Conservation (phyloP, 2,888 invertebrate genomes). For the Tetragonisca angustula region DNA sequence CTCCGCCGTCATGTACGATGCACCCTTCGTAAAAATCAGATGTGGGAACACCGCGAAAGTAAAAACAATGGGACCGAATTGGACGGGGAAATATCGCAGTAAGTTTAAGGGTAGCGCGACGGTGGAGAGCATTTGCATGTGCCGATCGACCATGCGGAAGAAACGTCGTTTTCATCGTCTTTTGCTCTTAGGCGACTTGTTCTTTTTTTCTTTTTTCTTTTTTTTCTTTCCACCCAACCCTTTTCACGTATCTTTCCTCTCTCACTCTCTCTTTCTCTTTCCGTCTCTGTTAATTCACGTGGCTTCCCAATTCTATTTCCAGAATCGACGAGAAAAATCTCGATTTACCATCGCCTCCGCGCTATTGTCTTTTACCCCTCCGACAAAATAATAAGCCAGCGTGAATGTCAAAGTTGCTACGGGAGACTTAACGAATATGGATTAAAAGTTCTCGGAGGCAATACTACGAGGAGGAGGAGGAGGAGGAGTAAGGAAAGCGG, state of each 20-base stretch:
- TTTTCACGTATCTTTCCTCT: neutral
- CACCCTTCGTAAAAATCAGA: constrained; percentile 34
- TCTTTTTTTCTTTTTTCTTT: neutral
- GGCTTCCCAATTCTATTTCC: neutral
- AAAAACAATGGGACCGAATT: constrained; percentile 54
- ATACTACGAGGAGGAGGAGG: constrained; percentile 31
- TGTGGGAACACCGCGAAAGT: constrained; percentile 40
- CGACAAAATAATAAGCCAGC: constrained; percentile 78
- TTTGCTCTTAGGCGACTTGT: constrained; percentile 65
- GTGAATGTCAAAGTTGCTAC: constrained; percentile 79
- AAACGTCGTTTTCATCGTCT: constrained; percentile 69
- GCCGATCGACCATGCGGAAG: constrained; percentile 80
- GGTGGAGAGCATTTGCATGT: constrained; percentile 82
- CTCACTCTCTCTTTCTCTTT: neutral
- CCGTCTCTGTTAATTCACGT: neutral
- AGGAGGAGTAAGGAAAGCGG: constrained; percentile 11
- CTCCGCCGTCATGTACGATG: neutral
- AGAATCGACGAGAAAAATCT: neutral
- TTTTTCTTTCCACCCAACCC: neutral
- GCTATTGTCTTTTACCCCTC: neutral
- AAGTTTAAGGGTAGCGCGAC: constrained; percentile 56
- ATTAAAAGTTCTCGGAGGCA: constrained; percentile 81
- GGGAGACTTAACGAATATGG: constrained; percentile 83
- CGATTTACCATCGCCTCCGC: neutral
- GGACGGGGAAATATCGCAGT: constrained; percentile 45